phyloP scores from a whole-genome alignment of 92 coral and sea anemone genomes.

The Diadumene lineata region DNA sequence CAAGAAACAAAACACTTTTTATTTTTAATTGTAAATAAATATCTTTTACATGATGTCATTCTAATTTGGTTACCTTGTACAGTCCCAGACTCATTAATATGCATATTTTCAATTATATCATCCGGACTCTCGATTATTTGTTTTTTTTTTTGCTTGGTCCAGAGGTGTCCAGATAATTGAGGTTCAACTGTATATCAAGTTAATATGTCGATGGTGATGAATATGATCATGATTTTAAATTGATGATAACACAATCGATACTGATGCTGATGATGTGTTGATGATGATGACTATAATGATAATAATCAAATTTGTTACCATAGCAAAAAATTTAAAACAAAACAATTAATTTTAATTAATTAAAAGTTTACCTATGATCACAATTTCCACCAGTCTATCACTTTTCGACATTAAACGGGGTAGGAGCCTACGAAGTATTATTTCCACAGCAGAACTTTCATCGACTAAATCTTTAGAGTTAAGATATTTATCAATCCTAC shows the following conservation, averaged over 20 bases:
- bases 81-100: too few species aligned
- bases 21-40: too few species aligned
- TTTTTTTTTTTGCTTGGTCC: too few species aligned
- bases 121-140: too few species aligned
- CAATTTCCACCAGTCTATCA: constrained; percentile 61
- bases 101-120: too few species aligned
- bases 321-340: too few species aligned
- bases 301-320: not conserved
- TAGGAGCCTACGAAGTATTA: constrained; percentile 68
- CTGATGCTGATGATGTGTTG: not conserved
- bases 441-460: constrained; percentile 19
- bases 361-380: constrained; percentile 63
- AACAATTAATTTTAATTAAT: too few species aligned
- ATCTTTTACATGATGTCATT: too few species aligned
- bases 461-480: not conserved
- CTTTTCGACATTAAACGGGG: constrained; percentile 65
- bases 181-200: too few species aligned
- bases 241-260: not conserved
- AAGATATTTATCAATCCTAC: constrained; percentile 10
- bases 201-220: not conserved
- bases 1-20: too few species aligned
- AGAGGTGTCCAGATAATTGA: too few species aligned
- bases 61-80: too few species aligned
- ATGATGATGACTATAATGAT: not conserved
- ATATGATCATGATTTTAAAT: not conserved